Conservation (phyloP, 2,797 vertebrate species). For the Myoxocephalus aenaeus region DNA sequence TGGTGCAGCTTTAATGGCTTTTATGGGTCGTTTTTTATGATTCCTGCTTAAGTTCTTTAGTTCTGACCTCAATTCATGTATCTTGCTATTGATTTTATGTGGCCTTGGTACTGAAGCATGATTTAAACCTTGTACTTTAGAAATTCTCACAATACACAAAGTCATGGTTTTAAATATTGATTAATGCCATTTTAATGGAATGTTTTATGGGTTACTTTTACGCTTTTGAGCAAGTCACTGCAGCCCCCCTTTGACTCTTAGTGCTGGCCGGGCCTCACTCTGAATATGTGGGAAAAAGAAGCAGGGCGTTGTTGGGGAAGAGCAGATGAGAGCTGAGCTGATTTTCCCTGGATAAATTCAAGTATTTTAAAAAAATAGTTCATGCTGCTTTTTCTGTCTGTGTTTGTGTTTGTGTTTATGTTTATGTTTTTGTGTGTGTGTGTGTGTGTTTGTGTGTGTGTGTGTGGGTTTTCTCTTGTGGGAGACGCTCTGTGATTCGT, state of each 20-base stretch:
- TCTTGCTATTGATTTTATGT: neutral
- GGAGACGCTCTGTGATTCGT: conserved; percentile 18
- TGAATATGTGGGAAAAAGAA: neutral
- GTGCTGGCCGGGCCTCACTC: neutral
- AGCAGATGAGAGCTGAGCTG: conserved; percentile 2
- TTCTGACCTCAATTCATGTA: neutral
- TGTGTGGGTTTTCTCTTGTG: conserved; percentile 9
- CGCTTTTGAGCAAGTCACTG: neutral
- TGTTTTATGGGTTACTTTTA: conserved; percentile 1
- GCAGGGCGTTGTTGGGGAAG: neutral
- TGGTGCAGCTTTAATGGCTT: neutral
- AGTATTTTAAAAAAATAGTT: neutral
- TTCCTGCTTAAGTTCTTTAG: neutral
- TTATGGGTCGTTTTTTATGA: neutral
- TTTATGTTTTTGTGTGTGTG: no score
- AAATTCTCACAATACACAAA: neutral
- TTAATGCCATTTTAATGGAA: neutral
- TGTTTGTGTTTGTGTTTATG: no score
- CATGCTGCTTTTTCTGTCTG: no score
- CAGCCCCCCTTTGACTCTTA: neutral
- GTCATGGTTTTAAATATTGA: neutral
- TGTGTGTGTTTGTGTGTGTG: no score
- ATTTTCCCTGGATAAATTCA: conserved; percentile 11
- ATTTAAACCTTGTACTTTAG: neutral
- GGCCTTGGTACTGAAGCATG: neutral